These are phyloP conservation scores for Amphilophus citrinellus DNA, from an alignment of 2,113 vertebrate species.

Conservation along the genomic window DNA sequence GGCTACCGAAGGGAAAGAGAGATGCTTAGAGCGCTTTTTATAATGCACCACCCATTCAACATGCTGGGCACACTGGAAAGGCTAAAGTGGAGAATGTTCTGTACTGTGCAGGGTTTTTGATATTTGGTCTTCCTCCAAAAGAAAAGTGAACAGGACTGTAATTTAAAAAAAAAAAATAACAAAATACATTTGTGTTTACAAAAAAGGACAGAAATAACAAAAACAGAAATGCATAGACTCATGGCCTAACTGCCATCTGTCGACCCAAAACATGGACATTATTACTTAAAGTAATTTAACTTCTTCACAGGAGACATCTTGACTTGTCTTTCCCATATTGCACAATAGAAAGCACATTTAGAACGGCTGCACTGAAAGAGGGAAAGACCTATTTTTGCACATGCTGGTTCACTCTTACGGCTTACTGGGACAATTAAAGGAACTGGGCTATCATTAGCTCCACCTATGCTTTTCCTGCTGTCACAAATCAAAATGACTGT, in stretches of 20 bases:
- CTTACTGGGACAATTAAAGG: neutral
- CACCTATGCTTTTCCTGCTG: neutral
- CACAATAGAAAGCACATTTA: too few species aligned
- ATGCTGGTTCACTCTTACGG: neutral
- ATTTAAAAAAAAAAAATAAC: too few species aligned
- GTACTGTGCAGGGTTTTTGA: too few species aligned
- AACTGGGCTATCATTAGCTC: neutral
- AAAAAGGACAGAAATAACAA: neutral
- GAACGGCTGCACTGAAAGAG: rapidly evolving
- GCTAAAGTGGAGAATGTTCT: too few species aligned
- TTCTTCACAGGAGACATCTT: neutral
- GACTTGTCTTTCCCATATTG: too few species aligned
- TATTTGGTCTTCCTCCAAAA: too few species aligned
- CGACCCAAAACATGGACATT: neutral
- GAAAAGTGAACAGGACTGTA: too few species aligned
- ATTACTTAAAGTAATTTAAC: neutral
- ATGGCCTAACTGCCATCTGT: neutral
- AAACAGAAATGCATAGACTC: neutral
- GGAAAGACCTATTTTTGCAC: neutral
- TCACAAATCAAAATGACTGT: neutral
- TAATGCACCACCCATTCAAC: neutral
- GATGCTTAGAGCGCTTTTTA: conserved; percentile 10
- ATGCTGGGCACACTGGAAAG: too few species aligned
- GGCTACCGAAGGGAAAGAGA: neutral
- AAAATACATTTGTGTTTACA: too few species aligned